Conservation (phyloP, 2,797 vertebrate genomes). For the Sibirionetta formosa region DNA sequence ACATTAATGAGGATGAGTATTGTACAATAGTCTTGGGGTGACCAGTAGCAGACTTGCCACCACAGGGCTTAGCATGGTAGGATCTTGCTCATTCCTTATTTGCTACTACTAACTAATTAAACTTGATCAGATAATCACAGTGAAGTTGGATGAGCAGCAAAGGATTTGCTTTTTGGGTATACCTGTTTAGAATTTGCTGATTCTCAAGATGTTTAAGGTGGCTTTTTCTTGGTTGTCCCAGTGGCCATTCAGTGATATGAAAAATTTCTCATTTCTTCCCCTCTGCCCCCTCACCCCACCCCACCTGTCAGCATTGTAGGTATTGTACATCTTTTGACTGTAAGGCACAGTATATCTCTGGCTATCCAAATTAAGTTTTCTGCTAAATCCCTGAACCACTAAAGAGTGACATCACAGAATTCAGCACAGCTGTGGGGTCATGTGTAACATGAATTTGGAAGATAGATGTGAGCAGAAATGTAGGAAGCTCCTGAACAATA, state of each 20-base stretch:
- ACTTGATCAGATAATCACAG: not conserved
- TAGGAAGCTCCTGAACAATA: not conserved
- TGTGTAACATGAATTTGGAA: not conserved
- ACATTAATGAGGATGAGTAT: not conserved
- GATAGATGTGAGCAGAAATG: not conserved
- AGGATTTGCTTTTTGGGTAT: not conserved
- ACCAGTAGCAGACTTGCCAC: not conserved
- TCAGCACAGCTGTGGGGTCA: conserved; percentile 44
- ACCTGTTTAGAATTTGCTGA: not conserved
- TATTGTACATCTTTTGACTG: not conserved
- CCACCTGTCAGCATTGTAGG: not conserved
- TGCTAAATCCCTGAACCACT: not conserved
- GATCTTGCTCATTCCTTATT: not conserved
- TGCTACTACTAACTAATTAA: not conserved
- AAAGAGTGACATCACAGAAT: not conserved
- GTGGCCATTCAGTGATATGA: accelerated
- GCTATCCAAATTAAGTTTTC: not conserved
- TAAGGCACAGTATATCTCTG: not conserved
- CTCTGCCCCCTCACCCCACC: not conserved
- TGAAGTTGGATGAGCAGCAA: not conserved
- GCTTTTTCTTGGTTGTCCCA: not conserved
- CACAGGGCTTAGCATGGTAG: not conserved
- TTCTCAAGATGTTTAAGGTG: not conserved
- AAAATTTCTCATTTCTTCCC: not conserved
- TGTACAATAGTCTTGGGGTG: not conserved